Evolutionary conservation across 2,113 vertebrate genomes (phyloP), one percentile per base, ranked within the genome.

Genomic region (Actinemys pallida): DNA sequence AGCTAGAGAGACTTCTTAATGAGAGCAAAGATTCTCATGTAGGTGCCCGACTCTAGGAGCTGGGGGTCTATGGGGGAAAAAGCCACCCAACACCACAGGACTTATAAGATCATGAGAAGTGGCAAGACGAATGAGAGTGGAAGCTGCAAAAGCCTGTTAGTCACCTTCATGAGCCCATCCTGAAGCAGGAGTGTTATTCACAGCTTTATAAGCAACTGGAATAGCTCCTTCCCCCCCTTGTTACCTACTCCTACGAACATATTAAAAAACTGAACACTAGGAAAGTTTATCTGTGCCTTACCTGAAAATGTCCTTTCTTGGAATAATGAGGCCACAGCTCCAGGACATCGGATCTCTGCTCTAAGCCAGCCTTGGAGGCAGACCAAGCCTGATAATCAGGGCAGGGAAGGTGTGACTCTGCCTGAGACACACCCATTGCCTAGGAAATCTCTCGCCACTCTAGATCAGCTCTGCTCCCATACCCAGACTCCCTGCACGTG

Each of bases 1-100:
- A 91, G 84, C 3, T 90, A 42, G 47, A 88, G 88, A 93, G 88
- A 93, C 95, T 75, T 57, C 8, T n/a, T 95, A 95, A 80, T 14
- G 10, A 45, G 90, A 95, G 88, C 1, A 69, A 31, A 39, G 80
- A 87, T 87, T 91, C 82, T 65, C 75, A 84, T 17, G 62, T 17
- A 65, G 65, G 65, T 17, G 2, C 65, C 65, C 9, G 83, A 75
- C 93, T 20, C 81, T 56, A 62, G 75, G 87, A 80, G 35, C 2
- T 4, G 50, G 42, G 93, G 52, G 49, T 62, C 65, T 20, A 78
- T 45, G 88, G 90, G 47, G 89, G 93, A 90, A 91, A 47, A 75
- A 20, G 54, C 8, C 83, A 65, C 10, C n/a, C 13, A 39, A 27
- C n/a, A 25, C 25, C 13, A 1, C 80, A 94, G 79, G 53, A 42